phyloP scores from a whole-genome alignment of 2,888 invertebrate species.

The Escarpia spicata region DNA sequence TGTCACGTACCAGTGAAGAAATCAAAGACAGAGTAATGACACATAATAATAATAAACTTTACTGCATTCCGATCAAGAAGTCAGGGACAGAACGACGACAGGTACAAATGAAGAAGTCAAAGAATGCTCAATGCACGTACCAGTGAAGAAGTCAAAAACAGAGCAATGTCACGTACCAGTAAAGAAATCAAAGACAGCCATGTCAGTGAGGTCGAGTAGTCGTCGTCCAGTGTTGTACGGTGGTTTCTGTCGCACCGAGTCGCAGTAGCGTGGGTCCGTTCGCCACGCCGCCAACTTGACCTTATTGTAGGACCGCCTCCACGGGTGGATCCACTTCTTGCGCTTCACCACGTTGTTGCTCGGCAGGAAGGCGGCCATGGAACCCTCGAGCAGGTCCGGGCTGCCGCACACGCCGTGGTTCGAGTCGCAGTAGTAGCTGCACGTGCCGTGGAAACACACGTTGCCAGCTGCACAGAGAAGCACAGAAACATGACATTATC shows the following conservation, averaged over 20 bases:
- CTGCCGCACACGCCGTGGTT: slow-evolving; percentile 89
- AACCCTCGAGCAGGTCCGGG: slow-evolving; percentile 94
- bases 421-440: slow-evolving; percentile 71
- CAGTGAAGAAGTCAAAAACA: not conserved
- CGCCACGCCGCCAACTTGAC: slow-evolving; percentile 94
- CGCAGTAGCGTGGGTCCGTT: slow-evolving; percentile 90
- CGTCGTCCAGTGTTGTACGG: slow-evolving; percentile 92
- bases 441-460: slow-evolving; percentile 68
- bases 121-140: not conserved
- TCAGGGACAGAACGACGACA: slow-evolving; percentile 78
- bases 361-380: slow-evolving; percentile 89
- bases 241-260: slow-evolving; percentile 84
- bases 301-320: slow-evolving; percentile 75
- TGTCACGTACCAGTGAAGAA: not conserved
- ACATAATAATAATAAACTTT: slow-evolving; percentile 14
- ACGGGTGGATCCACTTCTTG: slow-evolving; percentile 76
- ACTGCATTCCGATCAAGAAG: slow-evolving; percentile 82
- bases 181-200: slow-evolving; percentile 95
- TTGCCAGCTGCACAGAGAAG: slow-evolving; percentile 66
- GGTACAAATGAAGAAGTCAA: not conserved
- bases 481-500: not conserved
- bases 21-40: not conserved
- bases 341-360: not conserved
- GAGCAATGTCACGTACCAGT: slow-evolving; percentile 72
- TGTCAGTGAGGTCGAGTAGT: slow-evolving; percentile 93